phyloP scores from a whole-genome alignment of 2,113 vertebrate species.

The Nerophis lumbriciformis region DNA sequence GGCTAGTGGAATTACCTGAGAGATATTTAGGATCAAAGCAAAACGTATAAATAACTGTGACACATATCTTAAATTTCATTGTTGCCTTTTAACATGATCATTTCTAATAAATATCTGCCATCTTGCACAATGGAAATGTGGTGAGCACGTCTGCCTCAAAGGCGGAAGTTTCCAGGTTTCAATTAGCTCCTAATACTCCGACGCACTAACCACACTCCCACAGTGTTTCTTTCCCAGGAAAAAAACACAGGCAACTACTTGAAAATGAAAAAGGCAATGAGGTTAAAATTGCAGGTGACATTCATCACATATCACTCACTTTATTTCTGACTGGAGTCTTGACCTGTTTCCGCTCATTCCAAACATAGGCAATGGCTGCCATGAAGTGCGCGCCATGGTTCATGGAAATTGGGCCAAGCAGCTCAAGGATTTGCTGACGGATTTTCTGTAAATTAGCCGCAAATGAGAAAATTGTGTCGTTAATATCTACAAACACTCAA shows the following conservation, averaged over 20 bases:
- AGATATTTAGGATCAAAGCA: not conserved
- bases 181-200: too few species aligned
- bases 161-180: too few species aligned
- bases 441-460: slow-evolving; percentile 78
- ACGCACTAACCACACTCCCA: too few species aligned
- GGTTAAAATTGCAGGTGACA: not conserved
- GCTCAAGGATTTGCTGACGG: slow-evolving; percentile 93
- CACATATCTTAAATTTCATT: not conserved
- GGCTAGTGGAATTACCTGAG: slow-evolving; percentile 89
- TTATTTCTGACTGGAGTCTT: slow-evolving; percentile 83
- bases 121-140: not conserved
- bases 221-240: not conserved
- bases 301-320: slow-evolving; percentile 56
- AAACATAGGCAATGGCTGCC: slow-evolving; percentile 96
- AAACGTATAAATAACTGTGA: not conserved
- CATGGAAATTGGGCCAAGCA: slow-evolving; percentile 97
- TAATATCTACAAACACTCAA: not conserved
- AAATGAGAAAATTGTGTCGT: not conserved
- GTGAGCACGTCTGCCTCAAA: too few species aligned
- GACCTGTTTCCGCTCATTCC: slow-evolving; percentile 91
- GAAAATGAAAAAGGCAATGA: not conserved
- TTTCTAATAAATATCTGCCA: not conserved
- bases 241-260: not conserved
- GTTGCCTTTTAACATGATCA: not conserved
- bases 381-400: slow-evolving; percentile 98